Evolutionary conservation across 2,113 vertebrate genomes (phyloP), one percentile per base, ranked within the genome.

Genomic region (Pteruthius melanotis): DNA sequence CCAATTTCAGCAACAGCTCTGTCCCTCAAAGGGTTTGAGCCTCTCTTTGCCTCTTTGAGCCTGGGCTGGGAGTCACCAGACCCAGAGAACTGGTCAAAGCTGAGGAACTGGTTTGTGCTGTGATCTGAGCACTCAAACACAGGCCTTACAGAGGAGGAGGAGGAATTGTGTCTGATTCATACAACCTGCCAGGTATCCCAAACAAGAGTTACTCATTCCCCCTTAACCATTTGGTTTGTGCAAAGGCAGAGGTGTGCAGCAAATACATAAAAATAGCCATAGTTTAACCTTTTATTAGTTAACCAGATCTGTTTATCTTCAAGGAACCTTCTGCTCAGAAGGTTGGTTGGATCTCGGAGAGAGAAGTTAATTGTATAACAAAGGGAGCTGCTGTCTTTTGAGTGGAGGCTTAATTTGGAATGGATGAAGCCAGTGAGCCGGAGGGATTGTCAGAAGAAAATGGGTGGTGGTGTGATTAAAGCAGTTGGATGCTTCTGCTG

Each of bases 401-500:
- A 84, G n/a, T 26, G 39, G 44, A 57, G 31, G 15, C 57, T 85
- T 82, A 50, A 85, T 90, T 90, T 92, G 88, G 66, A 88, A 37
- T 22, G 42, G 88, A 42, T 77, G 75, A 79, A 93, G 37, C 65
- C 78, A 68, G 63, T 22, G 66, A 83, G 76, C 15, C 77, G 44
- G 57, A 54, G 92, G 79, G 70, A 54, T 50, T 80, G 70, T 53
- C 37, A 35, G 85, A 64, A 83, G 90, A 61, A 93, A 92, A 87
- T 37, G 50, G 65, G 75, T 61, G 85, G 57, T 88, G 63, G 1
- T 66, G 68, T 77, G 61, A 83, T 86, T 79, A 90, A 85, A 95
- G 66, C 63, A 57, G 74, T 90, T 90, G 82, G 88, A 68, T 77
- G 59, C 66, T 94, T 96, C 90, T 93, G 88, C 75, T 88, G 78